Conservation (phyloP, 23 tunicate genomes). For the Styela clava region DNA sequence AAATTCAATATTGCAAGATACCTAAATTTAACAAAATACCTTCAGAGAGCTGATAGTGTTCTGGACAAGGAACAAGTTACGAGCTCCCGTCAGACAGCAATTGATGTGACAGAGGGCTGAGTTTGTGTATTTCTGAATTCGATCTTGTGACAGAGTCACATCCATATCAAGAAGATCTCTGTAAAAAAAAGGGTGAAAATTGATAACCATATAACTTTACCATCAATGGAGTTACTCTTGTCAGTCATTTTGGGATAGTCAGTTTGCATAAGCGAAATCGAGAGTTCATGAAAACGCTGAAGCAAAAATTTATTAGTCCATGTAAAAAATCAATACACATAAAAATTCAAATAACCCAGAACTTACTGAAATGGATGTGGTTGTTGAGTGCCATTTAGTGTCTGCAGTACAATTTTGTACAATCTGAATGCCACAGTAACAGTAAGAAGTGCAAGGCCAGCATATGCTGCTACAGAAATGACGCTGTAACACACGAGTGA, state of each 20-base stretch:
- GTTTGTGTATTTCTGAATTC: constrained; percentile 53
- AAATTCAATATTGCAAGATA: too few relatives aligned
- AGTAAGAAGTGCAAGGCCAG: constrained; percentile 54
- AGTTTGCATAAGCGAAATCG: background rate
- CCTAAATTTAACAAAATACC: too few relatives aligned
- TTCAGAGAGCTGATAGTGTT: constrained; percentile 71
- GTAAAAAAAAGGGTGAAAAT: background rate
- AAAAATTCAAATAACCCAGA: background rate
- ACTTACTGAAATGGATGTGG: constrained; percentile 93
- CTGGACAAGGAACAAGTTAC: constrained; percentile 70
- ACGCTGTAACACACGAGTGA: constrained; percentile 67
- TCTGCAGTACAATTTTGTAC: constrained; percentile 71
- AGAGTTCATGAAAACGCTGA: background rate
- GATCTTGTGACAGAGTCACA: constrained; percentile 51
- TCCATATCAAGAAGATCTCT: constrained; percentile 68
- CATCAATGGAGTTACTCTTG: too few relatives aligned
- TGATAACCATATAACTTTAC: too few relatives aligned
- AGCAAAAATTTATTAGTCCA: background rate
- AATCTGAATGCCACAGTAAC: constrained; percentile 64
- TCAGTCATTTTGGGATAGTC: too few relatives aligned
- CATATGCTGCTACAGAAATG: constrained; percentile 64
- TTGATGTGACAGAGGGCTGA: constrained; percentile 36
- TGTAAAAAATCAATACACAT: background rate
- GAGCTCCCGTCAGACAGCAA: constrained; percentile 28
- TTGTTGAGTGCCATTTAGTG: constrained; percentile 89